These are phyloP conservation scores for Drosophila affinis DNA, from an alignment of 2,888 invertebrate species.

Conservation along the genomic window DNA sequence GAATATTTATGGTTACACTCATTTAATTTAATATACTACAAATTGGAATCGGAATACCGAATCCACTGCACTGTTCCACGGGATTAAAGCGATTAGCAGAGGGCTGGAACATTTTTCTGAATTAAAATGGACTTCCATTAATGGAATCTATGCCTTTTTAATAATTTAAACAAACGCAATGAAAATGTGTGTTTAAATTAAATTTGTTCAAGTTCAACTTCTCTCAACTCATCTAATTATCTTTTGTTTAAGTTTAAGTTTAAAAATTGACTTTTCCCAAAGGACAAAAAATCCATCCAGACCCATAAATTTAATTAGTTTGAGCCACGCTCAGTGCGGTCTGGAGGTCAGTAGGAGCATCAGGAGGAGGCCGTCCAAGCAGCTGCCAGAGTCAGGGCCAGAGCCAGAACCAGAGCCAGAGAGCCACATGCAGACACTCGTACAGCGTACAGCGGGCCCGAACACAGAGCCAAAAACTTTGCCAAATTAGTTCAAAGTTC, in stretches of 20 bases:
- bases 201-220: background rate
- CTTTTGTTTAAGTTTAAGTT: constrained; percentile 41
- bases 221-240: constrained; percentile 14
- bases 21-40: constrained; percentile 50
- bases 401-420: background rate
- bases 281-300: constrained; percentile 27
- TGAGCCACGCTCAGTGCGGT: constrained; percentile 65
- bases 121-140: constrained; percentile 8
- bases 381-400: constrained; percentile 70
- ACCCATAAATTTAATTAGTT: constrained; percentile 74
- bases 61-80: background rate
- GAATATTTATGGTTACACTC: constrained; percentile 35
- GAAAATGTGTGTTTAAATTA: background rate
- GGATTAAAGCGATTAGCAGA: constrained; percentile 15
- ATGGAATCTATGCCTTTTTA: background rate
- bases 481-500: constrained; percentile 77
- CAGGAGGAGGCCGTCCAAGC: constrained; percentile 42
- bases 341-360: constrained; percentile 33
- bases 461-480: constrained; percentile 56
- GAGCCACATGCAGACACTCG: constrained; percentile 41
- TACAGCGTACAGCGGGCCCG: background rate
- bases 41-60: constrained; percentile 4
- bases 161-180: too few relatives aligned
- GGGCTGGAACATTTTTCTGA: background rate
- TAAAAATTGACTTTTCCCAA: constrained; percentile 24